Conservation (phyloP, 2,113 vertebrate genomes). For the Pterophyllum scalare region DNA sequence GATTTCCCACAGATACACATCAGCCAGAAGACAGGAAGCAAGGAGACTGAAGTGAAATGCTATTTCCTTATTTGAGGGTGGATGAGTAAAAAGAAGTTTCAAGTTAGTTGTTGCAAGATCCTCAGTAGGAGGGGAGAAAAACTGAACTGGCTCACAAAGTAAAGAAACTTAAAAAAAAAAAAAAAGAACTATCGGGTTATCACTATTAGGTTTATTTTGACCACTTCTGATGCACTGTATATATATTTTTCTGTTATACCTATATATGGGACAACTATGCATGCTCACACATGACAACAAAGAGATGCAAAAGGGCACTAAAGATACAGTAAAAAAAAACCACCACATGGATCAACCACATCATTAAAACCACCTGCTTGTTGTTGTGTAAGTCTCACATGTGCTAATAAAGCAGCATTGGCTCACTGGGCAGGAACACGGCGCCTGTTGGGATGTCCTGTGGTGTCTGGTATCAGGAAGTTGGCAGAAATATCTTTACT, state of each 20-base stretch:
- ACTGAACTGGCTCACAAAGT: rapidly evolving
- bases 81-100: not conserved
- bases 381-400: not conserved
- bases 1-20: not conserved
- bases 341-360: not conserved
- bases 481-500: not conserved
- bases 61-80: constrained; percentile 7
- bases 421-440: not conserved
- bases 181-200: not conserved
- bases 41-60: not conserved
- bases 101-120: not conserved
- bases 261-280: not conserved
- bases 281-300: not conserved
- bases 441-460: not conserved
- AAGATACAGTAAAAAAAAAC: not conserved
- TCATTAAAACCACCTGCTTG: not conserved
- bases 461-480: not conserved
- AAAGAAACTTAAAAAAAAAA: not conserved
- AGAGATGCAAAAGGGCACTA: not conserved
- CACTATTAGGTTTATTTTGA: not conserved
- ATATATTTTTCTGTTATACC: not conserved
- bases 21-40: not conserved
- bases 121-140: not conserved
- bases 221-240: not conserved
- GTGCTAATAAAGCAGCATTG: not conserved